Percentiles rank a stretch among this genome's conserved stretches.
These are phyloP conservation scores for Hemistola chrysoprasaria DNA, from an alignment of 2,888 invertebrate genomes.

Conservation along the genomic window DNA sequence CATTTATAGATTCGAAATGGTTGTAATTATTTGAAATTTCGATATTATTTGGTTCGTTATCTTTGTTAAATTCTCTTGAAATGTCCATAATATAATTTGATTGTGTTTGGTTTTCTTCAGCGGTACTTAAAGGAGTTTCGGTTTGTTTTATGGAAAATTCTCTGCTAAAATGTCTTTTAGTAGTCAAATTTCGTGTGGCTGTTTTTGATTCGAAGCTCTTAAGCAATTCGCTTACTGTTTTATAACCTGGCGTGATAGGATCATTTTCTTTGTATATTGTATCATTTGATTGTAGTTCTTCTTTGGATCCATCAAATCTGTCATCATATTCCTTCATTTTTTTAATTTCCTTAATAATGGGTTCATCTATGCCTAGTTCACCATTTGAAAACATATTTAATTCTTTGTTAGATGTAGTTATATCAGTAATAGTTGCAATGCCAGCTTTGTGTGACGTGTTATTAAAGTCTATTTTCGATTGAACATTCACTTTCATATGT, in stretches of 20 bases:
- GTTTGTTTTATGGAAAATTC: not conserved
- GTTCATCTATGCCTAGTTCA: too few relatives aligned
- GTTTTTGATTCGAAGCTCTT: constrained; percentile 12
- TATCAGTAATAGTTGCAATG: constrained; percentile 1
- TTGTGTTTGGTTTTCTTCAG: too few relatives aligned
- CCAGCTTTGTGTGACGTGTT: not conserved
- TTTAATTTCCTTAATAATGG: too few relatives aligned
- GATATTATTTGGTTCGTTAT: not conserved
- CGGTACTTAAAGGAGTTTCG: too few relatives aligned
- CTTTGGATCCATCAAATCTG: too few relatives aligned
- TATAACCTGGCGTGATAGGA: constrained; percentile 11
- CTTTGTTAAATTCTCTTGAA: too few relatives aligned
- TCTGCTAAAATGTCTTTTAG: not conserved
- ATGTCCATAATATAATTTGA: too few relatives aligned
- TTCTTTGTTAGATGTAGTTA: not conserved
- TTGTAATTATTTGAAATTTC: not conserved
- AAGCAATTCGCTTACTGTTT: constrained; percentile 10
- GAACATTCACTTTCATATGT: not conserved
- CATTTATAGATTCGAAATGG: constrained; percentile 8
- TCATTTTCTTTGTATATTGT: too few relatives aligned
- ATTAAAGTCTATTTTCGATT: constrained; percentile 2
- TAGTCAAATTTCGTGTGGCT: not conserved
- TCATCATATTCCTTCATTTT: too few relatives aligned
- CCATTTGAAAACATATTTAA: not conserved
- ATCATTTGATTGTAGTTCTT: too few relatives aligned